A percentile compares a stretch with the other conserved stretches of the same genome.
phyloP scores from a whole-genome alignment of 1,140 invertebrate species.

The Zaprionus lachaisei region DNA sequence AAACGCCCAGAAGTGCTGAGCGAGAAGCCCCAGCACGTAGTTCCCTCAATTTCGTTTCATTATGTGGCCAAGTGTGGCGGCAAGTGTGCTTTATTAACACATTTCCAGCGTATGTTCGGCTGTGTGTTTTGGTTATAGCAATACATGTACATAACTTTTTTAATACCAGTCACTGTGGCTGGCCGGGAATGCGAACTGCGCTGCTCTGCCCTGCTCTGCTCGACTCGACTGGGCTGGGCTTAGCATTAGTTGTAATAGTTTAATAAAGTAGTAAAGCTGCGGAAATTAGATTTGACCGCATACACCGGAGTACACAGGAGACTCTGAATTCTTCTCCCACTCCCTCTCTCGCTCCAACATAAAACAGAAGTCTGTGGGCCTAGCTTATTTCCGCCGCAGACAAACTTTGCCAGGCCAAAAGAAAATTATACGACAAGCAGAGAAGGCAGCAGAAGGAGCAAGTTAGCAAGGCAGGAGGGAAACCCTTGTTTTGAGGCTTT shows the following conservation, averaged over 20 bases:
- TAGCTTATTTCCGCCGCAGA: constrained; percentile 59
- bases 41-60: constrained; percentile 76
- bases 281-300: constrained; percentile 83
- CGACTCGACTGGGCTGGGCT: constrained; percentile 22
- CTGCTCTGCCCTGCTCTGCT: not conserved
- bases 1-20: constrained; percentile 11
- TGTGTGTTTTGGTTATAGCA: constrained; percentile 19
- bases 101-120: constrained; percentile 45
- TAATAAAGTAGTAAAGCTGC: constrained; percentile 83
- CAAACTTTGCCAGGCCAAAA: constrained; percentile 59
- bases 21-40: constrained; percentile 43
- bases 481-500: constrained; percentile 55
- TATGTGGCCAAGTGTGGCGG: constrained; percentile 78
- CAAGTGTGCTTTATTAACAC: constrained; percentile 84
- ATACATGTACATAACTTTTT: constrained; percentile 72
- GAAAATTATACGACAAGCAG: constrained; percentile 46
- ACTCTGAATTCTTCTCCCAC: constrained; percentile 12
- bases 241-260: constrained; percentile 81
- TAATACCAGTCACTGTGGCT: constrained; percentile 66
- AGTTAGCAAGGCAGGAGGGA: constrained; percentile 37
- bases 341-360: constrained; percentile 11
- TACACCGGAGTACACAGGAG: constrained; percentile 57
- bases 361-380: constrained; percentile 48
- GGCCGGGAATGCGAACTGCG: constrained; percentile 13
- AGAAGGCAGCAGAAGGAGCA: constrained; percentile 15